A percentile compares a stretch with the other conserved stretches of the same genome.
These are phyloP conservation scores for Pangasius krempfi DNA, from an alignment of 2,797 vertebrate species.

Conservation along the genomic window DNA sequence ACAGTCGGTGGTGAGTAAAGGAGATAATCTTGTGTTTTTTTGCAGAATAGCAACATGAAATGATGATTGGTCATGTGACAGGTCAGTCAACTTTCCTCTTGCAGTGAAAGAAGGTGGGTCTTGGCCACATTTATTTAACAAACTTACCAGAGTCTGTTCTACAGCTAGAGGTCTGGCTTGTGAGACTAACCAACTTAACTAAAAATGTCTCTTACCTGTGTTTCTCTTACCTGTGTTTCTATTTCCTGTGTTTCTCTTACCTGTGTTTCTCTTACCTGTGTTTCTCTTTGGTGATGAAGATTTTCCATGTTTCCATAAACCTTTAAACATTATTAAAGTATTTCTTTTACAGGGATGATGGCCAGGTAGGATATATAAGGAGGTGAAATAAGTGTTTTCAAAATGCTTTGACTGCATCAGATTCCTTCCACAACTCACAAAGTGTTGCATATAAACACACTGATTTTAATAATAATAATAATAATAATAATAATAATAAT, in stretches of 20 bases:
- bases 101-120: background rate
- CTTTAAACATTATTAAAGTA: no score
- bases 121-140: background rate
- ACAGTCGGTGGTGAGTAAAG: background rate
- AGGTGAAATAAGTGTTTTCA: no score
- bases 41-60: background rate
- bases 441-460: background rate
- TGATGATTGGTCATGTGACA: background rate
- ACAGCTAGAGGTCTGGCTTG: background rate
- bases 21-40: background rate
- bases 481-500: background rate
- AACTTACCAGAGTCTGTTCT: background rate
- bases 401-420: no score
- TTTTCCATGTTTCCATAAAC: no score
- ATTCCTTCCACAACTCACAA: background rate
- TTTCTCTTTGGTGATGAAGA: no score
- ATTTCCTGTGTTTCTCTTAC: no score
- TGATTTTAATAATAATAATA: background rate
- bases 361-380: no score
- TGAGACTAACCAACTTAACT: background rate
- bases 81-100: background rate
- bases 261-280: no score
- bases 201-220: no score
- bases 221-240: no score
- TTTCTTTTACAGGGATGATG: background rate